These are phyloP conservation scores for Siniperca obscura DNA, from an alignment of 2,797 vertebrate genomes.

Conservation along the genomic window DNA sequence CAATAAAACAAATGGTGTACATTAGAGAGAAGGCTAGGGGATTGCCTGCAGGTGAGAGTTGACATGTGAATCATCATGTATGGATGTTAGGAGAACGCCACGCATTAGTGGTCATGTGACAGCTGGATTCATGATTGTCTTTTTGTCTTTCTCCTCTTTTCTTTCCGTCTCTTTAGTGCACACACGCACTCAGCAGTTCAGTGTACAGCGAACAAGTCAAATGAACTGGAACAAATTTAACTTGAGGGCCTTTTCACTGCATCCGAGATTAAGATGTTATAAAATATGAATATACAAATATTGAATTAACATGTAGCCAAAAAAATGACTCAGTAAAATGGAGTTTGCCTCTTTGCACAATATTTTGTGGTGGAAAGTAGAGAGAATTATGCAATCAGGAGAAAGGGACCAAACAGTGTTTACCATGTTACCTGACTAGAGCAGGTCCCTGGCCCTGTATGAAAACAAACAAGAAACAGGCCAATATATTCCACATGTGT, in stretches of 20 bases:
- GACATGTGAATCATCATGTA: conserved; percentile 65
- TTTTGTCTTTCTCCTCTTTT: neutral
- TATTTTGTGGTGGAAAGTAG: neutral
- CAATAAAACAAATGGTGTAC: conserved; percentile 73
- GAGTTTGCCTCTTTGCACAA: conserved; percentile 24
- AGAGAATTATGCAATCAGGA: conserved; percentile 20
- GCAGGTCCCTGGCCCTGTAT: neutral
- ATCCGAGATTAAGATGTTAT: conserved; percentile 45
- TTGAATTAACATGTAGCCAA: conserved; percentile 49
- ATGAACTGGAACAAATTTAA: conserved; percentile 66
- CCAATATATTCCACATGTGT: conserved; percentile 4
- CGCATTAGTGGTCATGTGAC: conserved; percentile 38
- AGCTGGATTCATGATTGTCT: conserved; percentile 50
- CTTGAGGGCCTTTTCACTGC: conserved; percentile 55
- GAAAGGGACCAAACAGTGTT: conserved; percentile 29
- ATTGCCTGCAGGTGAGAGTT: conserved; percentile 66
- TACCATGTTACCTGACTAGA: neutral
- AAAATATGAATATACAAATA: conserved; percentile 65
- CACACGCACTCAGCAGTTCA: conserved; percentile 41
- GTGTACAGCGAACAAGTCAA: conserved; percentile 46
- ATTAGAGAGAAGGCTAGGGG: conserved; percentile 42
- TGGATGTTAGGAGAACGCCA: conserved; percentile 34
- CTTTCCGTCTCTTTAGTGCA: neutral
- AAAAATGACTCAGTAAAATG: conserved; percentile 43
- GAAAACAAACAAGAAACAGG: conserved; percentile 15